phyloP scores from a whole-genome alignment of 2,113 vertebrate genomes.

The Sinocyclocheilus grahami region DNA sequence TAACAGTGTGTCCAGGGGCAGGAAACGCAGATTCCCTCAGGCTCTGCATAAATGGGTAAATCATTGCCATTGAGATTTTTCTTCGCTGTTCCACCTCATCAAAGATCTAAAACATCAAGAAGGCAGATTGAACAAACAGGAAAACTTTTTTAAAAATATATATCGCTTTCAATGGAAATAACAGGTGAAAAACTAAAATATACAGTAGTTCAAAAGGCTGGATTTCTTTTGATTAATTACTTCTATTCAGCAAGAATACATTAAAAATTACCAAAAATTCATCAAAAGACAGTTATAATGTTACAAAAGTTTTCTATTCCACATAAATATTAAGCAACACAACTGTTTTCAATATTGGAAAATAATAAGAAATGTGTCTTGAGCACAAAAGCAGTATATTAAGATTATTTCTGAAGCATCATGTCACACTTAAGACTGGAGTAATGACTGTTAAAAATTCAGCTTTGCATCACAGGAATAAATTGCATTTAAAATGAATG shows the following conservation, averaged over 20 bases:
- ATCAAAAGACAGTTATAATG: not conserved
- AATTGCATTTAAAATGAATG: not conserved
- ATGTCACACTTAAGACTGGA: not conserved
- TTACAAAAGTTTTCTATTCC: not conserved
- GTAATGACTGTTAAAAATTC: not conserved
- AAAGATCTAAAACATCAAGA: constrained; percentile 80
- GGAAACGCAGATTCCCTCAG: constrained; percentile 90
- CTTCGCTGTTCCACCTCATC: constrained; percentile 96
- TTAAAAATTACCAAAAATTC: not conserved
- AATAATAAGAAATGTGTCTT: not conserved
- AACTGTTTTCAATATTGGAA: not conserved
- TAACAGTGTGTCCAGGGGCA: constrained; percentile 89
- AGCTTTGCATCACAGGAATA: not conserved
- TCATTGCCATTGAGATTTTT: constrained; percentile 91
- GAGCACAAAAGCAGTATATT: not conserved
- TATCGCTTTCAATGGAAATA: not conserved
- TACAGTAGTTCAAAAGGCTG: not conserved
- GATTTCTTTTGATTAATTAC: not conserved
- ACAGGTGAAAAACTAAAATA: not conserved
- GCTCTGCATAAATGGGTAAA: constrained; percentile 98
- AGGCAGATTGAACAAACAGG: not conserved
- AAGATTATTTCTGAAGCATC: not conserved
- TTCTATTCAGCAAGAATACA: not conserved
- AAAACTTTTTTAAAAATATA: not conserved
- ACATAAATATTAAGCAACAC: not conserved